These are phyloP conservation scores for Stegostoma tigrinum DNA, from an alignment of 2,113 vertebrate species.

Conservation along the genomic window DNA sequence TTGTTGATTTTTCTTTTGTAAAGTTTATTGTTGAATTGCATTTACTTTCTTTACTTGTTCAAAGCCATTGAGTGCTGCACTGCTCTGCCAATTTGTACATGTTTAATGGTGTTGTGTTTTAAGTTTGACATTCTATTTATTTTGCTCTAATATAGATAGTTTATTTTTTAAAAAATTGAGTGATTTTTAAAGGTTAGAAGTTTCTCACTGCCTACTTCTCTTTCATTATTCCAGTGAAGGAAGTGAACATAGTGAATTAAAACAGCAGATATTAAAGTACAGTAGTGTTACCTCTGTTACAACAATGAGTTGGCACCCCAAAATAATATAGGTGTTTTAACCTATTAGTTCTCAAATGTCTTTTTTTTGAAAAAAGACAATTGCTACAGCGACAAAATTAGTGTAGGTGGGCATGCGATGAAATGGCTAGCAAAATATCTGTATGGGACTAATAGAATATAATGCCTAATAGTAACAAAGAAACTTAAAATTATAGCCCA, in stretches of 20 bases:
- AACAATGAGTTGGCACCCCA: too few species aligned
- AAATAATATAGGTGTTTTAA: too few species aligned
- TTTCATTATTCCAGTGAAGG: background rate
- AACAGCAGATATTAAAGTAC: background rate
- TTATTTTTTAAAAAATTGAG: background rate
- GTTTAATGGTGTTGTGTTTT: background rate
- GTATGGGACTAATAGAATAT: too few species aligned
- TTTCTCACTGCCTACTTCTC: background rate
- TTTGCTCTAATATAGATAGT: background rate
- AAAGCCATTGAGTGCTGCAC: background rate
- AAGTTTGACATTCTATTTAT: background rate
- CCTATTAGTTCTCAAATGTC: too few species aligned
- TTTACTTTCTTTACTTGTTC: background rate
- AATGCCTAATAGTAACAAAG: too few species aligned
- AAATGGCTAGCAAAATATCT: too few species aligned
- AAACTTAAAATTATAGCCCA: too few species aligned
- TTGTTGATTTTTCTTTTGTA: background rate
- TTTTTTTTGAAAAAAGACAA: too few species aligned
- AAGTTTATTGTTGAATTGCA: background rate
- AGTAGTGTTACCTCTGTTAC: too few species aligned
- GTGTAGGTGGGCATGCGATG: too few species aligned
- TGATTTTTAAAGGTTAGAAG: background rate
- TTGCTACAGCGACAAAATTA: too few species aligned
- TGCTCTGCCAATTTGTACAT: background rate
- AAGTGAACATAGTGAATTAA: background rate